Base-by-base conservation (phyloP, 2,113 vertebrate genomes). In the Sturnira hondurensis region DNA sequence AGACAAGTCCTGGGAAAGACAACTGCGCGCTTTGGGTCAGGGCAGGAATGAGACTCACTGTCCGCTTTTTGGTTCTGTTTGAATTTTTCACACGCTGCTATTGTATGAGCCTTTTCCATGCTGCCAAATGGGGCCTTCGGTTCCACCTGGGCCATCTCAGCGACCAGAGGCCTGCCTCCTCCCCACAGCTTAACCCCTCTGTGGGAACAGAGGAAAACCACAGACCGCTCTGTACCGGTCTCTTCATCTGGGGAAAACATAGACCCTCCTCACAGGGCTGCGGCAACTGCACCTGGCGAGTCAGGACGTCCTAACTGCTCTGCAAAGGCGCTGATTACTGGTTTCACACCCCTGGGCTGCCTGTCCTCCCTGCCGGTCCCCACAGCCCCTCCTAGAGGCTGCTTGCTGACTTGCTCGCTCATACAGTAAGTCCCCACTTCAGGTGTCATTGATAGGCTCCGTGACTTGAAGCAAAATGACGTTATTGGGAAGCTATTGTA, bases 241-340 rank as follows among this genome's bases (percentile, higher is more conserved):
- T 56, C 52, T 54, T 41, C 91, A 43, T 58, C 67, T 70, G 52
- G 71, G 41, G 31, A 63, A 45, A 28, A 31, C 15, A 58, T 1
- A 67, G 68, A 45, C 2, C 10, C 16, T 54, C 47, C 74, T 87
- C 15, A 3, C 10, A 9, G n/a, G 52, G n/a, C 94, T 28, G 17
- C 47, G 47, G 28, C 0, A 0, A 38, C 17, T 11, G 1, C 33
- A 6, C 28, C 15, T n/a, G 54, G 54, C 0, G 50, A 4, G 3
- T 3, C 15, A n/a, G 15, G 24, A 6, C 45, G 1, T 17, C 47
- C 38, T 45, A 5, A 20, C 43, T 58, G 38, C 68, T 54, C 36
- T 7, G 43, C 14, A 52, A 83, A 43, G 61, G 38, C 11, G 7
- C 68, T 28, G 50, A 61, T 33, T 13, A 3, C 33, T 28, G 19